These are phyloP conservation scores for human DNA, from an alignment of 2,113 vertebrate genomes.

Conservation along the genomic window DNA sequence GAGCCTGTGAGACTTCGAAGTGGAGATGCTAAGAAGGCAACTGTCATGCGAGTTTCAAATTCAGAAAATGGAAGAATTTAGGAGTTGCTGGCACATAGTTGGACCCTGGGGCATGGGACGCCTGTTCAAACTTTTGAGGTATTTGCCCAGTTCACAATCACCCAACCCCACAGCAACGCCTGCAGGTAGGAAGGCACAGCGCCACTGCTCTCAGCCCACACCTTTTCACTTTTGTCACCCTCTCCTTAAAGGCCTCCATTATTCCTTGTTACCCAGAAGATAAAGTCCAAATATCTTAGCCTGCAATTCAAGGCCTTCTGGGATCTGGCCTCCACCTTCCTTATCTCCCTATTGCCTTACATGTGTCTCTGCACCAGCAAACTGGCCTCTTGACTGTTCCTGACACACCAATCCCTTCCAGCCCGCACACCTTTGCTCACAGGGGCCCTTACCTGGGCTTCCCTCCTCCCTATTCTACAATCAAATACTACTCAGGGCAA, in stretches of 20 bases:
- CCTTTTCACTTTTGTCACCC: background rate
- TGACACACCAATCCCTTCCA: background rate
- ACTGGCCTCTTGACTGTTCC: too few relatives aligned
- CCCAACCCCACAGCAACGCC: background rate
- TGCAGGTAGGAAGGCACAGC: background rate
- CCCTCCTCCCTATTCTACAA: background rate
- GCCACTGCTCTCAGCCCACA: background rate
- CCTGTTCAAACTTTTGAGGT: background rate
- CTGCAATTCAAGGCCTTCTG: too few relatives aligned
- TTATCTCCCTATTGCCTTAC: too few relatives aligned
- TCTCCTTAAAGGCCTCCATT: background rate
- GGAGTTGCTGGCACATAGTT: background rate
- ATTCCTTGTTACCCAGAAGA: background rate
- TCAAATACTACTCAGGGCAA: background rate
- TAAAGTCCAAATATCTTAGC: background rate
- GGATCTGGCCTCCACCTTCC: too few relatives aligned
- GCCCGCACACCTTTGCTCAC: accelerated
- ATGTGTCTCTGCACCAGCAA: background rate
- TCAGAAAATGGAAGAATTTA: background rate
- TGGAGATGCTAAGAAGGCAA: background rate
- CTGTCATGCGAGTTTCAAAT: too few relatives aligned
- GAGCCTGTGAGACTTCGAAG: background rate
- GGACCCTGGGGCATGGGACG: background rate
- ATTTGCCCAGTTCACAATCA: background rate
- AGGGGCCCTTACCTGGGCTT: background rate